These are phyloP conservation scores for Seriola dumerili DNA, from an alignment of 2,113 vertebrate species.

Conservation along the genomic window DNA sequence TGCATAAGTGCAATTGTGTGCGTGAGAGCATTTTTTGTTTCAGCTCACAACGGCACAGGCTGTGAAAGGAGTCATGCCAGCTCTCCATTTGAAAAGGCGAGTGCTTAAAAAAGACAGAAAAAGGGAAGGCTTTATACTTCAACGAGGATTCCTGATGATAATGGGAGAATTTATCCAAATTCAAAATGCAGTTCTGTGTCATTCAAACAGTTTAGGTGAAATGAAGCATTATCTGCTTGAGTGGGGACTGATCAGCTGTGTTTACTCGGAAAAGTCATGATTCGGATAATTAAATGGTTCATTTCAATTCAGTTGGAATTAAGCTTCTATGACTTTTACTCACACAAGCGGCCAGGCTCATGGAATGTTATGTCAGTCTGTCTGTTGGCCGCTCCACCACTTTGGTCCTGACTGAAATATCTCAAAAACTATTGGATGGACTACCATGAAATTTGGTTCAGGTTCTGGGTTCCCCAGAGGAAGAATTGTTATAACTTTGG, in stretches of 20 bases:
- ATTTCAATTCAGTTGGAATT: not conserved
- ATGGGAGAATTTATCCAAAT: not conserved
- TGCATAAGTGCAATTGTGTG: conserved; percentile 19
- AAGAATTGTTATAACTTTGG: not conserved
- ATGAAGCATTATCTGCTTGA: not conserved
- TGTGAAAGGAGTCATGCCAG: conserved; percentile 7
- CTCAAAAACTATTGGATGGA: not conserved
- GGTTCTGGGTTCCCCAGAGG: not conserved
- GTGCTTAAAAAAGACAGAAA: not conserved
- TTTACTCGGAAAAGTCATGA: not conserved
- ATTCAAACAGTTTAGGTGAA: not conserved
- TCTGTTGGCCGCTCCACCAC: no score
- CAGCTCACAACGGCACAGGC: not conserved
- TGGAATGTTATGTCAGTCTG: no score
- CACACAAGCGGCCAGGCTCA: no score
- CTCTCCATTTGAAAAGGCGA: not conserved
- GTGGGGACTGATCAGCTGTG: not conserved
- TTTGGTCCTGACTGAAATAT: not conserved
- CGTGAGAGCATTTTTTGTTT: conserved; percentile 12
- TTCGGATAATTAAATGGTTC: not conserved
- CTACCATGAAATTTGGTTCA: not conserved
- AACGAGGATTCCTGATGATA: not conserved
- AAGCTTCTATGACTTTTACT: not conserved
- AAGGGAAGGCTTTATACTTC: not conserved
- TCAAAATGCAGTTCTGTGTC: not conserved